These are phyloP conservation scores for Macheiramphus alcinus DNA, from an alignment of 2,113 vertebrate genomes.

Conservation along the genomic window DNA sequence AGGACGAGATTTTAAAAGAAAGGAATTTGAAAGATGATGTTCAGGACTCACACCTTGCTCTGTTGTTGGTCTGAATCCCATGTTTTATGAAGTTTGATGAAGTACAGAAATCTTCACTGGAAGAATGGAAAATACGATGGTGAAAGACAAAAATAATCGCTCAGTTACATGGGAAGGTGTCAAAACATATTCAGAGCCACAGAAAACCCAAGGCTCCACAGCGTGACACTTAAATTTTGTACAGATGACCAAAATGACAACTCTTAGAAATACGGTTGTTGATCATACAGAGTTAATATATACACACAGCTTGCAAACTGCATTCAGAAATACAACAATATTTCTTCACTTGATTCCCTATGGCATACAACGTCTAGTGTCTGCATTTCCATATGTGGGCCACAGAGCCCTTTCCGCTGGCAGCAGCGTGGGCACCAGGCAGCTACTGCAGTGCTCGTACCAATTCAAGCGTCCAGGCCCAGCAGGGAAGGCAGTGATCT, in stretches of 20 bases:
- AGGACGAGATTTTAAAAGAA: background rate
- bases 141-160: background rate
- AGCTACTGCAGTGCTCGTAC: fast-evolving
- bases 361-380: background rate
- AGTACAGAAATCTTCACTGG: background rate
- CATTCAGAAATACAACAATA: background rate
- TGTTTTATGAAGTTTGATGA: background rate
- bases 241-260: background rate
- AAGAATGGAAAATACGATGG: background rate
- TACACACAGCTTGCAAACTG: background rate
- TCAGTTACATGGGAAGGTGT: background rate
- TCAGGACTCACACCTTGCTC: background rate
- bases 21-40: background rate
- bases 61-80: background rate
- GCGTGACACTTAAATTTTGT: background rate
- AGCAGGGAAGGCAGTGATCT: background rate
- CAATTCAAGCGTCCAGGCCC: fast-evolving
- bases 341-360: background rate
- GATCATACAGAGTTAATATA: background rate
- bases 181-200: background rate
- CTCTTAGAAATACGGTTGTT: background rate
- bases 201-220: background rate
- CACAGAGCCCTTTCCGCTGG: no score
- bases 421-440: fast-evolving
- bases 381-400: fast-evolving